Percentiles rank a stretch among this genome's conserved stretches.
These are phyloP conservation scores for Synanthedon andrenaeformis DNA, from an alignment of 2,888 invertebrate genomes.

Conservation along the genomic window DNA sequence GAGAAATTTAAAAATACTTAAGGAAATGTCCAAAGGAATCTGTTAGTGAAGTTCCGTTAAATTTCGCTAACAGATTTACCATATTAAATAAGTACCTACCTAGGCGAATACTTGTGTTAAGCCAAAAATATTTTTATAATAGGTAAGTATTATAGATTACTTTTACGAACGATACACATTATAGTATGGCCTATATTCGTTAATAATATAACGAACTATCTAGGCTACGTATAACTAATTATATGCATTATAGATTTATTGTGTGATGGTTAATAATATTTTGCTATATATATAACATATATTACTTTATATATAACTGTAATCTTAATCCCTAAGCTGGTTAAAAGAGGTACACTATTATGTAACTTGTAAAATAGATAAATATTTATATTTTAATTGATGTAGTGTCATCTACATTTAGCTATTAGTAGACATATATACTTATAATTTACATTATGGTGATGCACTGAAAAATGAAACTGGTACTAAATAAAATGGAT, in stretches of 20 bases:
- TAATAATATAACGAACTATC: too few relatives aligned
- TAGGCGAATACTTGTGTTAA: neutral
- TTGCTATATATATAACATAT: neutral
- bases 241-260: neutral
- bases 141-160: neutral
- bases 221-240: neutral
- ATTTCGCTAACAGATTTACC: too few relatives aligned
- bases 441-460: neutral
- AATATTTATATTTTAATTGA: constrained; percentile 4
- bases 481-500: too few relatives aligned
- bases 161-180: neutral
- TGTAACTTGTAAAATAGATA: constrained; percentile 52
- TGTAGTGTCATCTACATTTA: neutral
- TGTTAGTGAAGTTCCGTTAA: too few relatives aligned
- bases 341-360: constrained; percentile 63
- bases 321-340: constrained; percentile 29
- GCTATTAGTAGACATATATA: neutral
- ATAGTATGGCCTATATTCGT: too few relatives aligned
- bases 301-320: constrained; percentile 5
- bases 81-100: too few relatives aligned
- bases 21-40: too few relatives aligned
- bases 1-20: too few relatives aligned
- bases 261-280: neutral
- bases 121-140: neutral
- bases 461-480: too few relatives aligned